Base-by-base conservation (phyloP, 2,888 invertebrate species). In the Perithous albicinctus region DNA sequence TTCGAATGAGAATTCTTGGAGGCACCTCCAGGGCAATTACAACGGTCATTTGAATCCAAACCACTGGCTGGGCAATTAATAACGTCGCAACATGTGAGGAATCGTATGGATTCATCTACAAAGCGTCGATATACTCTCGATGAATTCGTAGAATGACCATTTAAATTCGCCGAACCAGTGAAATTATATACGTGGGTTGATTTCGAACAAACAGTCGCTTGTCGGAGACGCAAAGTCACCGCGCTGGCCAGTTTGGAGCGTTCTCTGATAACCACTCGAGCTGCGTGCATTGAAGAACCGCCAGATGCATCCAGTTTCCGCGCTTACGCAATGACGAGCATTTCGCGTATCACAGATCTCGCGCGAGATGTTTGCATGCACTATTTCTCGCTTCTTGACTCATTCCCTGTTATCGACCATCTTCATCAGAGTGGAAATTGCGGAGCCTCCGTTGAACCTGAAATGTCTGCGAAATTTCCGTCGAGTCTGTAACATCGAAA, bases 261-360 rank as follows among this genome's bases (percentile, higher is more conserved):
- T 48, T 41, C 43, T 26, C 29, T 38, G 51, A 15, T 38, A n/a
- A 23, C 54, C 35, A 61, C 20, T n/a, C n/a, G n/a, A 26, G 26
- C 54, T 70, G 41, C 18, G 8, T n/a, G n/a, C n/a, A n/a, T n/a
- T n/a, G n/a, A 69, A 35, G 35, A 46, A 56, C 51, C n/a, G 70
- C 70, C 84, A 85, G 84, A 84, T 86, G 84, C 75, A 79, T 78
- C 67, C 70, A 78, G 79, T 81, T 78, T 79, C 79, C 75, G 59
- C 54, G 59, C 29, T 85, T 84, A 74, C 67, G 84, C 78, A 84
- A 87, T 78, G 76, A 8, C 1, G 29, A n/a, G 51, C 48, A 80
- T 76, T 80, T 76, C 66, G 59, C 59, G 18, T 35, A 72, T 80
- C 75, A 12, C 12, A 23, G 54, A 80, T 79, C 73, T 54, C 69